These are phyloP conservation scores for Clepsis dumicolana DNA, from an alignment of 2,888 invertebrate species.

Conservation along the genomic window DNA sequence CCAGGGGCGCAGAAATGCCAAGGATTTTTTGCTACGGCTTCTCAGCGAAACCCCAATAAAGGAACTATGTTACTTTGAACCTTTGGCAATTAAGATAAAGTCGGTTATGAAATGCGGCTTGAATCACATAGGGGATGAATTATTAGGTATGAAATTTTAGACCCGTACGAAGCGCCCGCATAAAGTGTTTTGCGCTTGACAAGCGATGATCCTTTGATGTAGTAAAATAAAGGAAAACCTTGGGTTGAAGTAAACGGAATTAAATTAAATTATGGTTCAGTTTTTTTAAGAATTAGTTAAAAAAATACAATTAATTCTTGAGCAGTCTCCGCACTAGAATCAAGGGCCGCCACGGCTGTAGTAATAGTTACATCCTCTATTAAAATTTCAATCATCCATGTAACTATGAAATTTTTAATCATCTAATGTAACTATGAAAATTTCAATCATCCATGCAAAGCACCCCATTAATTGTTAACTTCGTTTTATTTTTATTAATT, in stretches of 20 bases:
- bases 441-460: too few relatives aligned
- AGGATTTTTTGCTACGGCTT: conserved; percentile 1
- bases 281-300: too few relatives aligned
- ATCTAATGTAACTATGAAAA: too few relatives aligned
- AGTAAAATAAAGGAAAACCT: conserved; percentile 12
- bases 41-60: not conserved
- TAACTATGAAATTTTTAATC: too few relatives aligned
- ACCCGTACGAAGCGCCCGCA: not conserved
- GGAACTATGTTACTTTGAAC: not conserved
- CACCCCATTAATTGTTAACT: too few relatives aligned
- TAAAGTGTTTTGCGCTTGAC: conserved; percentile 29
- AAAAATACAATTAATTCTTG: too few relatives aligned
- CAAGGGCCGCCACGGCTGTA: too few relatives aligned
- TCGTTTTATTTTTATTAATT: too few relatives aligned
- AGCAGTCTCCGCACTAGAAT: too few relatives aligned
- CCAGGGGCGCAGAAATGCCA: conserved; percentile 22
- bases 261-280: not conserved
- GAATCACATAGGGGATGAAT: conserved; percentile 4
- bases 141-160: conserved; percentile 14
- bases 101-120: not conserved
- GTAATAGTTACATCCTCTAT: too few relatives aligned
- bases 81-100: not conserved
- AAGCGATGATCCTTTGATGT: conserved; percentile 9
- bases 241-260: not conserved
- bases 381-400: too few relatives aligned